Evolutionary conservation across 2,888 invertebrate genomes (phyloP).

Genomic region (Phasia obesa): DNA sequence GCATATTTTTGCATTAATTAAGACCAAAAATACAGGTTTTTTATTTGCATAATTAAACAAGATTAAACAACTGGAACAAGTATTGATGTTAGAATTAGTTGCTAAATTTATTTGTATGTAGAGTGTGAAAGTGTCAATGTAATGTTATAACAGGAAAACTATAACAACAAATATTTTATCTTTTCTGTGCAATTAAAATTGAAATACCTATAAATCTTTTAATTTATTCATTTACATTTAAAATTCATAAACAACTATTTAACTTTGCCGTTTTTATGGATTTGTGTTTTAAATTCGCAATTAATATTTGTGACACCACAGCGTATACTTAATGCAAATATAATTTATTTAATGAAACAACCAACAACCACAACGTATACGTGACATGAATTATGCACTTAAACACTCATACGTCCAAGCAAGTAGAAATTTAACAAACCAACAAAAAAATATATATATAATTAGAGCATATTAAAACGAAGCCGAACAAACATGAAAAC

Average conservation of each 20-base stretch:
- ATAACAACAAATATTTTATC: too few species aligned
- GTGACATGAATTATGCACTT: conserved; percentile 21
- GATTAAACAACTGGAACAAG: too few species aligned
- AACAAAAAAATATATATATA: not conserved
- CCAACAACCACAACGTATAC: conserved; percentile 24
- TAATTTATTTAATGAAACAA: not conserved
- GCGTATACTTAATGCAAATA: not conserved
- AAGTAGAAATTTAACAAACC: not conserved
- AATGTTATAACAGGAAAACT: too few species aligned
- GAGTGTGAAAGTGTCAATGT: too few species aligned
- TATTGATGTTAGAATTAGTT: too few species aligned
- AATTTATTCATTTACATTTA: not conserved
- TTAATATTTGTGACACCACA: conserved; percentile 1
- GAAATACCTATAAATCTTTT: not conserved
- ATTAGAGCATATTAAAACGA: conserved; percentile 11
- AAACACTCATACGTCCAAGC: conserved; percentile 31
- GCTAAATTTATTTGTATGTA: too few species aligned
- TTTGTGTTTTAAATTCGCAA: not conserved
- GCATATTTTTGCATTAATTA: too few species aligned
- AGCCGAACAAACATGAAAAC: not conserved
- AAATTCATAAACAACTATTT: not conserved
- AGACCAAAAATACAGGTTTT: too few species aligned
- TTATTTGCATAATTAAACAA: too few species aligned
- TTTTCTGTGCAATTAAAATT: not conserved
- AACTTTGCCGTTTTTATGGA: too few species aligned